Conservation (phyloP, 2,888 invertebrate genomes). For the Crematogaster levior region DNA sequence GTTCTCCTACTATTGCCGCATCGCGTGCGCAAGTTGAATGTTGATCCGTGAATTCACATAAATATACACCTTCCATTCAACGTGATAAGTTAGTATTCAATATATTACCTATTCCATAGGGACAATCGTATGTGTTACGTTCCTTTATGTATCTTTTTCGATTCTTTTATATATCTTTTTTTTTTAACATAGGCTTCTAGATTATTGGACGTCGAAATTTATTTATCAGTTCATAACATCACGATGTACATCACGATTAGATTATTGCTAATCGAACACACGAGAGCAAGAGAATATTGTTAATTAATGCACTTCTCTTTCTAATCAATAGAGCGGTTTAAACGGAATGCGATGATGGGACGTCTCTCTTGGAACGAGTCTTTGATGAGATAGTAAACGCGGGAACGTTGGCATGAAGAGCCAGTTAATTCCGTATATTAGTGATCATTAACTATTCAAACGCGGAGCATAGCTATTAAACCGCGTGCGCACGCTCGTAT, state of each 20-base stretch:
- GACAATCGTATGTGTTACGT: no score
- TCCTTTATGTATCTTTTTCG: no score
- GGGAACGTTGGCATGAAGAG: conserved; percentile 24
- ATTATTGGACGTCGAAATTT: not conserved
- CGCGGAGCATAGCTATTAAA: conserved; percentile 40
- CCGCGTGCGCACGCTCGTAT: conserved; percentile 20
- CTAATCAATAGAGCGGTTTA: not conserved
- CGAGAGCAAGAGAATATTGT: not conserved
- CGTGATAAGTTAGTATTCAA: not conserved
- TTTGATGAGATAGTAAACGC: conserved; percentile 46
- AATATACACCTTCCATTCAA: not conserved
- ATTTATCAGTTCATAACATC: not conserved
- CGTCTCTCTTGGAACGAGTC: conserved; percentile 30
- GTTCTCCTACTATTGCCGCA: not conserved
- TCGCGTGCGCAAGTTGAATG: conserved; percentile 15
- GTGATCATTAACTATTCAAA: conserved; percentile 52
- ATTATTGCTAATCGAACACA: not conserved
- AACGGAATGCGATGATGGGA: conserved; percentile 11
- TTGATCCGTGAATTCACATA: conserved; percentile 7
- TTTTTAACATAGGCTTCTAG: not conserved
- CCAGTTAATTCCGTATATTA: conserved; percentile 41
- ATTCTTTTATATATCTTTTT: not conserved
- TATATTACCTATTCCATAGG: not conserved
- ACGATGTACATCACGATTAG: not conserved
- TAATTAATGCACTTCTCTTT: conserved; percentile 9